Evolutionary conservation across 1,140 invertebrate species (phyloP), one percentile per base, ranked within the genome.

Genomic region (Acromyrmex heyeri): DNA sequence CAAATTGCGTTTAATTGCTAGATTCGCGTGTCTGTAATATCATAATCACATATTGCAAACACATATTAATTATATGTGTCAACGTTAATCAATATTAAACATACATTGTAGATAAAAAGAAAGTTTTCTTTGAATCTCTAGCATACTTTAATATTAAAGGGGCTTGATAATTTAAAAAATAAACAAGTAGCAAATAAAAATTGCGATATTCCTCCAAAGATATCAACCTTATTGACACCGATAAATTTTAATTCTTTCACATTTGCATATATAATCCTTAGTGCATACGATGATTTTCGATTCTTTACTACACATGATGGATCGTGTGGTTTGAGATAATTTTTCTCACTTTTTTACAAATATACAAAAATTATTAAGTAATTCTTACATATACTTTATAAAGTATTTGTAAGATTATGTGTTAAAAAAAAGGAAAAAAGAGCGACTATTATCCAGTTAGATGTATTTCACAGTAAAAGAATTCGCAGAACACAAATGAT

Each of bases 41-140:
- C 34, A 27, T 73, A 73, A 73, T n/a, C 18, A 77, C 24, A n/a
- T n/a, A 59, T 48, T 44, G 21, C 57, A 44, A 76, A 16, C 1
- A 34, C 34, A 14, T 30, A 16, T 38, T 24, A 59, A 76, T 44
- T 77, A 62, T n/a, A 7, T 38, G 3, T 8, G 16, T 44, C 16
- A 21, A 62, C 38, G 2, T 62, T 48, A 62, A 64, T 30, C 38
- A 48, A 78, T 14, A 14, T 64, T 38, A 30, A 48, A 18, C 48
- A 27, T 24, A 24, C 12, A 75, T 3, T 34, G 5, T 16, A 57
- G 27, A 34, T 16, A 55, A 12, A 34, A 72, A 38, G 62, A 24
- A 77, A 61, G 16, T 38, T 62, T 59, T 16, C 12, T 62, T 65
- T 34, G 5, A n/a, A n/a, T 38, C 18, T 38, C 38, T 8, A 30